phyloP scores from a whole-genome alignment of 2,888 invertebrate genomes.

The Drosophila stalkeri region DNA sequence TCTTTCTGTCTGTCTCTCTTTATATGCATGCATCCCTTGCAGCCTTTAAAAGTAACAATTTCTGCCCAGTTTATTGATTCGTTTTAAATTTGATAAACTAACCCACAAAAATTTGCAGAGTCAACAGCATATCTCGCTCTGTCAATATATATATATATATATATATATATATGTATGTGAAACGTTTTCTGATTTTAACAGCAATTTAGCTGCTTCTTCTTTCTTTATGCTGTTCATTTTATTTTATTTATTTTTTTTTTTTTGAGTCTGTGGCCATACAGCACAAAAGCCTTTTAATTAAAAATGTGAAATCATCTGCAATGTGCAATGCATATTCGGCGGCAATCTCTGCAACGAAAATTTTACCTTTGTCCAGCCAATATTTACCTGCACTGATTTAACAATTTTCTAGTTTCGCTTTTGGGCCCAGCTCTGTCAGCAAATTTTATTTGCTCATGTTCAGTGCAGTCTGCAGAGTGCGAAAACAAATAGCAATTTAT shows the following conservation, averaged over 20 bases:
- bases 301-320: constrained; percentile 54
- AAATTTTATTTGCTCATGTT: constrained; percentile 62
- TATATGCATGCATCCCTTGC: background rate
- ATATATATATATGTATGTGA: background rate
- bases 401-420: constrained; percentile 58
- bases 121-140: background rate
- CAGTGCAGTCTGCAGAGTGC: constrained; percentile 56
- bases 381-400: constrained; percentile 75
- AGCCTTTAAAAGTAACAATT: constrained; percentile 16
- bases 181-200: background rate
- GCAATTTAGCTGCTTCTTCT: background rate
- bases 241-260: too few relatives aligned
- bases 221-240: too few relatives aligned
- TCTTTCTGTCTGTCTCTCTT: background rate
- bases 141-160: background rate
- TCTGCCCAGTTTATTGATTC: constrained; percentile 37
- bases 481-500: constrained; percentile 65
- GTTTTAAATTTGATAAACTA: constrained; percentile 32
- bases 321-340: constrained; percentile 18
- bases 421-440: constrained; percentile 47
- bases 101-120: constrained; percentile 1
- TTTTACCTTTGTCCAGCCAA: constrained; percentile 50
- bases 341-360: constrained; percentile 26
- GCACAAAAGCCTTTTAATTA: constrained; percentile 66
- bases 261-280: too few relatives aligned